phyloP scores from a whole-genome alignment of 1,140 invertebrate species.

The Pseudomyrmex flavicornis region DNA sequence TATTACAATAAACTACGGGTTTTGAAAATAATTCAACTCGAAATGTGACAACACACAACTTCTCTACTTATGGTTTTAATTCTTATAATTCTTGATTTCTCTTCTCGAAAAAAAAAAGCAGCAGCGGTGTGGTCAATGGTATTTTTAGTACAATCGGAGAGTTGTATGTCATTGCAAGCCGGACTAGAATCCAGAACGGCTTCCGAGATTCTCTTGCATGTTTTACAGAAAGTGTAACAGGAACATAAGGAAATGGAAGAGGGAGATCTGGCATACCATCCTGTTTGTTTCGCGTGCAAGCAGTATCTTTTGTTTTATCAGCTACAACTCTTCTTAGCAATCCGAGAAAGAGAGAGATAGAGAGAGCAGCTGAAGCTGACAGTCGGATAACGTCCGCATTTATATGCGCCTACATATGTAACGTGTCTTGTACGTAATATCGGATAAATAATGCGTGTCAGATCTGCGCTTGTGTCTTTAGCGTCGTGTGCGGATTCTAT shows the following conservation, averaged over 20 bases:
- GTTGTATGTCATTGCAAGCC: constrained; percentile 6
- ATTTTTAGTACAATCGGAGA: background rate
- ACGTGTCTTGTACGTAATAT: constrained; percentile 30
- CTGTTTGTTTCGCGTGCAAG: constrained; percentile 57
- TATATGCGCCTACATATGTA: constrained; percentile 46
- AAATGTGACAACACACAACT: background rate
- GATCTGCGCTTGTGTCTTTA: background rate
- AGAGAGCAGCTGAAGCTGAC: constrained; percentile 62
- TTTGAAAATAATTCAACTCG: constrained; percentile 2
- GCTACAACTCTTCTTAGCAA: constrained; percentile 53
- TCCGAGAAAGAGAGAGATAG: constrained; percentile 9
- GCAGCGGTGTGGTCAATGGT: background rate
- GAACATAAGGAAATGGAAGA: constrained; percentile 52
- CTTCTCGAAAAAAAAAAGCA: constrained; percentile 1
- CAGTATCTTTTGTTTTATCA: constrained; percentile 66
- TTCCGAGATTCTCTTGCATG: constrained; percentile 44
- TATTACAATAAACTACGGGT: too few species aligned
- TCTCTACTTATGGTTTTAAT: constrained; percentile 30
- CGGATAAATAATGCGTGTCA: constrained; percentile 45
- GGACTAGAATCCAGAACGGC: constrained; percentile 13
- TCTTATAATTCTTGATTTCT: constrained; percentile 22
- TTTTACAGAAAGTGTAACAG: constrained; percentile 37
- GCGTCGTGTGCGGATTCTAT: background rate
- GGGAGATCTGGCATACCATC: constrained; percentile 35
- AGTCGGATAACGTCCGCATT: constrained; percentile 46